Percentiles rank a stretch among this genome's conserved stretches.
phyloP scores from a whole-genome alignment of 2,888 invertebrate species.

The Drosophila tanythrix region DNA sequence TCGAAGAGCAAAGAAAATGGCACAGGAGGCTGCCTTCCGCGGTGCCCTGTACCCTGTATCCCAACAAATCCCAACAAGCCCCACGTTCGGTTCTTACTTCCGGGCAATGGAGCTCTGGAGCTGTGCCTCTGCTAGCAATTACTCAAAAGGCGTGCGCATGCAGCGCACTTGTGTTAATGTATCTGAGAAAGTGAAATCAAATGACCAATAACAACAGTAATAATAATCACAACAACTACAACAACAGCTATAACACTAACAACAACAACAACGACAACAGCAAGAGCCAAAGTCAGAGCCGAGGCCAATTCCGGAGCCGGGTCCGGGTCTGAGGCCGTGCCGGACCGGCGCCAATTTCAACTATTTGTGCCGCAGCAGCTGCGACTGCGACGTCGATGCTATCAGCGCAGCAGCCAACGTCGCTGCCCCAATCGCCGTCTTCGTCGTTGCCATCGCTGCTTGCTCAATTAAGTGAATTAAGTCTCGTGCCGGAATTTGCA shows the following conservation, averaged over 20 bases:
- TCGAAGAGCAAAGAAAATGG: constrained; percentile 79
- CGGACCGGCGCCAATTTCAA: constrained; percentile 69
- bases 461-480: constrained; percentile 82
- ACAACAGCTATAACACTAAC: constrained; percentile 28
- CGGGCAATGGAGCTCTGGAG: constrained; percentile 1
- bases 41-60: too few species aligned
- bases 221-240: constrained; percentile 16
- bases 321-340: constrained; percentile 47
- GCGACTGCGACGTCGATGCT: constrained; percentile 36
- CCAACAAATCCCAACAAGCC: neutral
- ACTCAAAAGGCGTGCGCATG: constrained; percentile 79
- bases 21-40: constrained; percentile 50
- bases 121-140: constrained; percentile 67
- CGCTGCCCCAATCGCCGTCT: constrained; percentile 13
- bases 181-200: constrained; percentile 74
- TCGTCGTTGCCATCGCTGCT: constrained; percentile 50
- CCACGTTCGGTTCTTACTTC: neutral
- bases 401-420: constrained; percentile 20
- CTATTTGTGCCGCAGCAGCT: constrained; percentile 59
- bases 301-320: constrained; percentile 46
- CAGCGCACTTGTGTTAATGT: constrained; percentile 74
- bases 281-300: constrained; percentile 21
- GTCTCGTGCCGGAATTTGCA: constrained; percentile 81
- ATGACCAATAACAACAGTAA: constrained; percentile 45
- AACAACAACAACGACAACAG: constrained; percentile 2